Evolutionary conservation across 1,140 invertebrate genomes (phyloP).

Genomic region (Homarus americanus): DNA sequence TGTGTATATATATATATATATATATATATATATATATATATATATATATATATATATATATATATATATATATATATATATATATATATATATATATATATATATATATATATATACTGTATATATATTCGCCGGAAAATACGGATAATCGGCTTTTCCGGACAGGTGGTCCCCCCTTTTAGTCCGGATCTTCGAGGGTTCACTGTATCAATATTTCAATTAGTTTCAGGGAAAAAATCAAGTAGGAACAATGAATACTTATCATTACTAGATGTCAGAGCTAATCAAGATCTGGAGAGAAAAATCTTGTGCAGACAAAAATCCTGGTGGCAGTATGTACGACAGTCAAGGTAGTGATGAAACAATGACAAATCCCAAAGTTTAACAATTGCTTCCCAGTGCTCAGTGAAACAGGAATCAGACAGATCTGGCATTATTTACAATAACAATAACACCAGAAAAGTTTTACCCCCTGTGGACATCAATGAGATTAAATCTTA

Average conservation of each 20-base stretch:
- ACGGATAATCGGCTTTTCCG: too few relatives aligned
- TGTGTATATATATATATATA: too few relatives aligned
- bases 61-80: too few relatives aligned
- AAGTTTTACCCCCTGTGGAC: not conserved
- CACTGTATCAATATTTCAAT: not conserved
- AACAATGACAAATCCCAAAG: slow-evolving; percentile 15
- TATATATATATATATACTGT: too few relatives aligned
- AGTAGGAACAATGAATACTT: not conserved
- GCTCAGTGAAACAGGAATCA: not conserved
- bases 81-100: too few relatives aligned
- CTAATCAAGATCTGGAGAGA: not conserved
- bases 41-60: too few relatives aligned
- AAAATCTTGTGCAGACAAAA: not conserved
- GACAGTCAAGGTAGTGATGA: not conserved
- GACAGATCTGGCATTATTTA: not conserved
- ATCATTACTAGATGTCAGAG: not conserved
- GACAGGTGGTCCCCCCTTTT: too few relatives aligned
- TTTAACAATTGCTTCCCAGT: not conserved
- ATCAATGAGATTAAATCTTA: not conserved
- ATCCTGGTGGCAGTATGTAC: not conserved
- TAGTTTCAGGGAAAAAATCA: not conserved
- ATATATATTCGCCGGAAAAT: too few relatives aligned
- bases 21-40: too few relatives aligned
- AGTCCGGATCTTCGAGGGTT: too few relatives aligned
- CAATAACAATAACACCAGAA: not conserved